These are phyloP conservation scores for Eulemur macaco DNA, from an alignment of 2,113 vertebrate species.

Conservation along the genomic window DNA sequence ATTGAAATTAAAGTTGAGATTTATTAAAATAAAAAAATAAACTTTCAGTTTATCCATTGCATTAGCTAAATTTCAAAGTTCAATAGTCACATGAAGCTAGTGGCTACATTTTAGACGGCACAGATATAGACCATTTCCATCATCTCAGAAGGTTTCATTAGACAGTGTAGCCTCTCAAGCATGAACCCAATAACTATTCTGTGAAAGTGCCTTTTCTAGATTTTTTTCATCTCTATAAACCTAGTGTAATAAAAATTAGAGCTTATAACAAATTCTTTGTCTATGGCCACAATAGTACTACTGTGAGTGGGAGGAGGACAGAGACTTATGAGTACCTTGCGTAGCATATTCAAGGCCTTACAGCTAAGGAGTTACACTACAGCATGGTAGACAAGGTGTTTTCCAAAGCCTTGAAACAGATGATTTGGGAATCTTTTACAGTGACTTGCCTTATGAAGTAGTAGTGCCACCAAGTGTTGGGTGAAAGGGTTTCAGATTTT, in stretches of 20 bases:
- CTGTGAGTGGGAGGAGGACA: rapidly evolving
- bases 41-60: not conserved
- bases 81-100: rapidly evolving
- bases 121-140: not conserved
- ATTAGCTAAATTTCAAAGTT: not conserved
- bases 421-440: not conserved
- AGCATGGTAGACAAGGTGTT: not conserved
- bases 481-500: not conserved
- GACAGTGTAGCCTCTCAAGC: rapidly evolving
- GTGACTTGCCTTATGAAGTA: conserved; percentile 54
- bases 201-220: not conserved
- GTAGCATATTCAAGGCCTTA: not conserved
- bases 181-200: not conserved
- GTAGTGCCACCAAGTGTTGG: conserved; percentile 66
- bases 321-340: not conserved
- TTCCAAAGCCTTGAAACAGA: not conserved
- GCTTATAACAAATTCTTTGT: not conserved
- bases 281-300: not conserved
- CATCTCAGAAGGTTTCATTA: not conserved
- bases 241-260: not conserved
- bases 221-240: not conserved
- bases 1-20: not conserved
- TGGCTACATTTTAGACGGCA: not conserved
- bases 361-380: too few relatives aligned
- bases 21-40: not conserved